Percentiles rank a stretch among this genome's conserved stretches.
These are phyloP conservation scores for Morpho deidamia DNA, from an alignment of 2,888 invertebrate genomes.

Conservation along the genomic window DNA sequence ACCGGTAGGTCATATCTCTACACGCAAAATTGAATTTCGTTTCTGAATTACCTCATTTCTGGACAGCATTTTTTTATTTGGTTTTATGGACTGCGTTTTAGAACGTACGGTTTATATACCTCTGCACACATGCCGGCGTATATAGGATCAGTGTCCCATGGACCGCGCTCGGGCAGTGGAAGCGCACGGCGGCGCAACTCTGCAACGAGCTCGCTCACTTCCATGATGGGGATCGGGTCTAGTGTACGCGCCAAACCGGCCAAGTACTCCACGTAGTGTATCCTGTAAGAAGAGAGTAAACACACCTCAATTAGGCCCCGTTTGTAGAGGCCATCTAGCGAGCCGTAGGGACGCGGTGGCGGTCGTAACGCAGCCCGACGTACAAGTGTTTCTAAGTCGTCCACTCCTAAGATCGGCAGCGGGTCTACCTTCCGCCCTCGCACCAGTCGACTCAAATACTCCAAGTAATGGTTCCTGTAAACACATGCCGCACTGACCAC, in stretches of 20 bases:
- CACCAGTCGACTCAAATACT: constrained; percentile 90
- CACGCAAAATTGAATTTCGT: too few species aligned
- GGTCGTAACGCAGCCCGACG: constrained; percentile 84
- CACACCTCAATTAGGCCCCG: constrained; percentile 81
- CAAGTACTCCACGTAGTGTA: constrained; percentile 97
- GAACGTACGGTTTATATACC: constrained; percentile 65
- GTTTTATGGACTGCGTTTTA: background rate
- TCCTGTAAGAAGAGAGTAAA: constrained; percentile 79
- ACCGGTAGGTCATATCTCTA: too few species aligned
- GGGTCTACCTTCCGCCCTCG: constrained; percentile 86
- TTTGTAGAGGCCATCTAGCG: constrained; percentile 81
- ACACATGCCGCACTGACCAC: constrained; percentile 51
- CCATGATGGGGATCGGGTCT: constrained; percentile 94
- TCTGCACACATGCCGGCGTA: constrained; percentile 91
- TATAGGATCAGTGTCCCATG: constrained; percentile 89
- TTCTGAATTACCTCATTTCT: too few species aligned
- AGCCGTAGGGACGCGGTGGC: constrained; percentile 88
- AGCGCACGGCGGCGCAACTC: constrained; percentile 92
- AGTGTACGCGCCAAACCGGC: constrained; percentile 91
- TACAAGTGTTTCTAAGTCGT: constrained; percentile 90
- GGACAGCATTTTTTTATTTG: background rate
- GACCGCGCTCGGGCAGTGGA: constrained; percentile 88
- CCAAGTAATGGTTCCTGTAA: constrained; percentile 92
- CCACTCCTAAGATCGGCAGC: constrained; percentile 84
- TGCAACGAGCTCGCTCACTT: constrained; percentile 90